Evolutionary conservation across 2,888 invertebrate species (phyloP), one percentile per base, ranked within the genome.

Genomic region (Platypus cylindrus): DNA sequence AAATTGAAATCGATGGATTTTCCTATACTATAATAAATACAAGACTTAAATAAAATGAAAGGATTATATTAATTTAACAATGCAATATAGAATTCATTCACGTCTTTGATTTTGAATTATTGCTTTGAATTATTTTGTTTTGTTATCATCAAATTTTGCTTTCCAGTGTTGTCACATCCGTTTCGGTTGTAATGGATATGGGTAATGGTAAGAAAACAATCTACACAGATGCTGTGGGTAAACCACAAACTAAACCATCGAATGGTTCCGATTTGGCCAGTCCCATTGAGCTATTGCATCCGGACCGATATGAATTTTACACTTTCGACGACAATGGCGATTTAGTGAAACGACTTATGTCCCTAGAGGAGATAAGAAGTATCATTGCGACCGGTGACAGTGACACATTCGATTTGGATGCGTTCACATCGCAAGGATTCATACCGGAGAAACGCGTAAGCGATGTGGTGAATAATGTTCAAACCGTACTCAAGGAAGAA

Each of bases 251-350:
- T n/a, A 75, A 71, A 50, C 78, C 75, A 29, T 66, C 68, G 29
- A 65, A 57, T 41, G 73, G 71, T 26, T 64, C 74, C 4, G 71
- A 76, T 42, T 69, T 79, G 2, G 78, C 78, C n/a, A 85, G 84
- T 41, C 86, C 86, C 1, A 82, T 81, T 0, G 75, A 78, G 49
- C 65, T 87, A 1, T 62, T 86, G 4, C 78, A 79, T 45, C 87
- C 86, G 2, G 86, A 86, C 54, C 70, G 79, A 53, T 86, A 86
- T 57, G 85, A 86, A 54, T 87, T 86, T 58, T 86, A 84, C 55
- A 85, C 86, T 0, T 83, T 86, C 51, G 81, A 86, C 51, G 82
- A 84, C 51, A 75, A 77, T 36, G 86, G 86, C 9, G 82, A 86
- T 51, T 66, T 86, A 14, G 76, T 86, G 0, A 84, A 83, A 52